Conservation (phyloP, 2,113 vertebrate genomes). For the Ia io region DNA sequence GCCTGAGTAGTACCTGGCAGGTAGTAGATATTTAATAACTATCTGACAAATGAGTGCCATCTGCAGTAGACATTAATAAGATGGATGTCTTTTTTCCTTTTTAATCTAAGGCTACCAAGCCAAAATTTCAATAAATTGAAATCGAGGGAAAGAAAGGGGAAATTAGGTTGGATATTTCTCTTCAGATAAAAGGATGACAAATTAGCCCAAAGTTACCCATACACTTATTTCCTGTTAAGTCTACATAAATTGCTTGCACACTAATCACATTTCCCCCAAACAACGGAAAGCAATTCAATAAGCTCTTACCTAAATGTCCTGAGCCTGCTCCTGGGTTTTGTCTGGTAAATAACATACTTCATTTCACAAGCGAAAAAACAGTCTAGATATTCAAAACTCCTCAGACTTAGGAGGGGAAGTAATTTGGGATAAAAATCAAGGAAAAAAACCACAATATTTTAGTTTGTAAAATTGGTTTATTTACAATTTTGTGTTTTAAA, state of each 20-base stretch:
- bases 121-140: not conserved
- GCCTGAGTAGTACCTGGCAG: not conserved
- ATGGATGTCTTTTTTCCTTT: not conserved
- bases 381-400: constrained; percentile 42
- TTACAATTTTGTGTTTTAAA: constrained; percentile 69
- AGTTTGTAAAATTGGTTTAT: constrained; percentile 67
- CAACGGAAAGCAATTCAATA: not conserved
- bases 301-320: not conserved
- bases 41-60: constrained; percentile 13
- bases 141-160: not conserved
- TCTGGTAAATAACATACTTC: constrained; percentile 14
- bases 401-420: constrained; percentile 11
- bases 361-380: constrained; percentile 25
- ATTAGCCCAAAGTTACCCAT: not conserved
- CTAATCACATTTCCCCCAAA: not conserved
- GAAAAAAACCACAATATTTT: constrained; percentile 69
- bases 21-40: not conserved
- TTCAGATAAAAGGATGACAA: not conserved
- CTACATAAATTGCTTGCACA: not conserved
- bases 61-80: not conserved
- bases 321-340: not conserved
- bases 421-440: constrained; percentile 64
- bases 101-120: not conserved
- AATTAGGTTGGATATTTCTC: not conserved
- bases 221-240: not conserved